Percentiles rank a stretch among this genome's conserved stretches.
These are phyloP conservation scores for Artemia sp. DNA, from an alignment of 2,888 invertebrate genomes.

Conservation along the genomic window DNA sequence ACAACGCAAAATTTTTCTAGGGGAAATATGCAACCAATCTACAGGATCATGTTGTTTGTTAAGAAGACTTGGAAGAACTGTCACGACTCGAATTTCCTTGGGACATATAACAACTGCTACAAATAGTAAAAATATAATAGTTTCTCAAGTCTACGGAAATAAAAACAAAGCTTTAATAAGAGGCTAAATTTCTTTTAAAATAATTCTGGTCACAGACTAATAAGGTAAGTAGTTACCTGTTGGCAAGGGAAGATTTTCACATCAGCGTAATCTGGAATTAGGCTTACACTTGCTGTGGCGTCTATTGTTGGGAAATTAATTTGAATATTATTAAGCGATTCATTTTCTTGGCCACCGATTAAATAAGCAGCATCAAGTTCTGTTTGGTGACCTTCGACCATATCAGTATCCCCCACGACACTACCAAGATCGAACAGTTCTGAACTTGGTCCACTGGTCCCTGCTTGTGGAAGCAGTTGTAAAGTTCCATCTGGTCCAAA, in stretches of 20 bases:
- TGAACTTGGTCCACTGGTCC: not conserved
- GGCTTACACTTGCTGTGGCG: slow-evolving; percentile 10
- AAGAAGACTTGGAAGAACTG: no score
- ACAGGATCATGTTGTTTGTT: no score
- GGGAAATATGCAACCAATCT: no score
- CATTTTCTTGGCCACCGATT: slow-evolving; percentile 1
- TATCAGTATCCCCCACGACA: not conserved
- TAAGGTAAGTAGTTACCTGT: not conserved
- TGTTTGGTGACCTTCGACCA: not conserved
- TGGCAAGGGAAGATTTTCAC: slow-evolving; percentile 7
- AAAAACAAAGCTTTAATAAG: no score
- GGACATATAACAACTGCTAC: no score
- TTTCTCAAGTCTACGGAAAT: no score
- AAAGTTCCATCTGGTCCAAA: slow-evolving; percentile 4
- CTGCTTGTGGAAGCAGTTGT: not conserved
- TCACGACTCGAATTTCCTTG: no score
- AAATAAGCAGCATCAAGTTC: slow-evolving; percentile 10
- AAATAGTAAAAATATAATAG: no score
- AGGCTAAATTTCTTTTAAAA: no score
- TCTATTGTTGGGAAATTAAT: not conserved
- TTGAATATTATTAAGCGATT: slow-evolving; percentile 3
- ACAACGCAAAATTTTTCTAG: no score
- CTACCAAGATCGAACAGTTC: not conserved
- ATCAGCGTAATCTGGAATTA: slow-evolving; percentile 5
- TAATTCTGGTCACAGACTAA: no score